Evolutionary conservation across 2,797 vertebrate genomes (phyloP).

Genomic region (Enteromius viviparus): DNA sequence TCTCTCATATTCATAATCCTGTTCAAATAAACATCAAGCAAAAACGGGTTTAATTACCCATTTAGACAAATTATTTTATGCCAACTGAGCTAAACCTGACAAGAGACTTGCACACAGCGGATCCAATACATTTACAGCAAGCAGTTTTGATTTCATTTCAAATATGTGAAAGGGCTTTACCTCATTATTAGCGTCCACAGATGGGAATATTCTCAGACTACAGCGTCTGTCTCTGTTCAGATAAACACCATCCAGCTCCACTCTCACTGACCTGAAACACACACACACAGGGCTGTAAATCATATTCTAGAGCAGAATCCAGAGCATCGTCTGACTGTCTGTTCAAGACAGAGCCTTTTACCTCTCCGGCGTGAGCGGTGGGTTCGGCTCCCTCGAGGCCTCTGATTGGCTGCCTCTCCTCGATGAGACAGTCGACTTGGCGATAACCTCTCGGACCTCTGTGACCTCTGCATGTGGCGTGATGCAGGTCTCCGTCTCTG

Average conservation of each 20-base stretch:
- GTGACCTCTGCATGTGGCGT: slow-evolving; percentile 44
- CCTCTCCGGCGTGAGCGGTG: slow-evolving; percentile 74
- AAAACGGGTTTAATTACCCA: not conserved
- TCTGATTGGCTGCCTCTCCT: slow-evolving; percentile 68
- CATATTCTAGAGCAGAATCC: not conserved
- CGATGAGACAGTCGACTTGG: slow-evolving; percentile 67
- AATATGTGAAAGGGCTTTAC: slow-evolving; percentile 25
- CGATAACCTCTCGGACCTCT: slow-evolving; percentile 65
- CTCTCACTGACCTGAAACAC: slow-evolving; percentile 49
- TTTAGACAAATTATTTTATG: not conserved
- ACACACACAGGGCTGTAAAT: slow-evolving; percentile 49
- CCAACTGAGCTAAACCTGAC: not conserved
- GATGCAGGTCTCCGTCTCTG: slow-evolving; percentile 61
- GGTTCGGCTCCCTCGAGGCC: slow-evolving; percentile 62
- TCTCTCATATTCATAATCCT: slow-evolving; percentile 83
- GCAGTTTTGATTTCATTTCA: not conserved
- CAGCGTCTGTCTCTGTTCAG: slow-evolving; percentile 59
- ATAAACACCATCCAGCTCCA: slow-evolving; percentile 49
- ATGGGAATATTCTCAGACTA: slow-evolving; percentile 57
- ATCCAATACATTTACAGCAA: not conserved
- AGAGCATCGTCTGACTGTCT: not conserved
- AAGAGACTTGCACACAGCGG: not conserved
- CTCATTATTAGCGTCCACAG: slow-evolving; percentile 50
- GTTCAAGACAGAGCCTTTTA: slow-evolving; percentile 18
- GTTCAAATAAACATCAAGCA: slow-evolving; percentile 38